A percentile compares a stretch with the other conserved stretches of the same genome.
phyloP scores from a whole-genome alignment of 2,797 vertebrate species.

The Glossophaga mutica region DNA sequence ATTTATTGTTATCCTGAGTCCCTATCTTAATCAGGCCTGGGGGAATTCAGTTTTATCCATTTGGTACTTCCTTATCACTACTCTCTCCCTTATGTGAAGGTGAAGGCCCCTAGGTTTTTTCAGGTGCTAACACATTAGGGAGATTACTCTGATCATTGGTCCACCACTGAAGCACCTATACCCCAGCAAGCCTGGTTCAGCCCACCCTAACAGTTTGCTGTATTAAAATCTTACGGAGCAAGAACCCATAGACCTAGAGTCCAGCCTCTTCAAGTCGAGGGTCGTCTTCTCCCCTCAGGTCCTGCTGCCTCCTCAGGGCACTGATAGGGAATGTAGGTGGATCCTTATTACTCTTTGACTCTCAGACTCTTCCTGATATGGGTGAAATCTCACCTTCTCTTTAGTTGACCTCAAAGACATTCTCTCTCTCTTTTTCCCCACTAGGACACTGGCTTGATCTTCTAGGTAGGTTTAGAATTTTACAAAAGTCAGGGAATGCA shows the following conservation, averaged over 20 bases:
- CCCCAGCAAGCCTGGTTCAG: not conserved
- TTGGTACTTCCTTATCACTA: not conserved
- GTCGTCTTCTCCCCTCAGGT: not conserved
- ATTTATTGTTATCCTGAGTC: not conserved
- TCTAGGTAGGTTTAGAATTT: not conserved
- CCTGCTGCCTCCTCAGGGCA: not conserved
- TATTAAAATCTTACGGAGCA: not conserved
- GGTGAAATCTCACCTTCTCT: not conserved
- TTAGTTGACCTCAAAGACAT: not conserved
- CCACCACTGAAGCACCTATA: not conserved
- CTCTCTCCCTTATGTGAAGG: not conserved
- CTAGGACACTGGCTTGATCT: not conserved
- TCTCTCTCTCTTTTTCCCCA: not conserved
- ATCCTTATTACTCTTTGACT: not conserved
- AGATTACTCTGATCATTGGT: not conserved
- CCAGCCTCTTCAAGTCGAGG: not conserved
- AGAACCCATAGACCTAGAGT: not conserved
- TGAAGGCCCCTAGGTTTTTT: not conserved
- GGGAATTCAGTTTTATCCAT: not conserved
- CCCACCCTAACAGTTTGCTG: not conserved
- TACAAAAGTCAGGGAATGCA: not conserved
- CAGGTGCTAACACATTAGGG: not conserved
- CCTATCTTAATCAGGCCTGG: not conserved
- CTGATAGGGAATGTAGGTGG: not conserved
- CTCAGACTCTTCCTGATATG: not conserved